phyloP scores from a whole-genome alignment of 1,140 invertebrate species.

The Ceratina australensis region DNA sequence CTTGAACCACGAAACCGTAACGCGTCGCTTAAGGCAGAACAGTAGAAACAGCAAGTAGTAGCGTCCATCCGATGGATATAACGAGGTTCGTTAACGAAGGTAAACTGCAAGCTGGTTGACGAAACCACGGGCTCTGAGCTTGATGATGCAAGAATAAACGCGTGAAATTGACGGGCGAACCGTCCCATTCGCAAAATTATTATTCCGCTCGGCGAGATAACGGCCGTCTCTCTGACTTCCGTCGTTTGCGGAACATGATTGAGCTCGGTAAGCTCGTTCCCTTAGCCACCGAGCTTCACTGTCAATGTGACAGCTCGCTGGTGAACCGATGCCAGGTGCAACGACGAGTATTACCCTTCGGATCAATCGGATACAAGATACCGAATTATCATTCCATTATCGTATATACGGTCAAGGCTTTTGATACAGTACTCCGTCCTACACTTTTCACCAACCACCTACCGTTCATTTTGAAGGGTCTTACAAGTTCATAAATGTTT shows the following conservation, averaged over 20 bases:
- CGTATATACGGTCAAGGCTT: not conserved
- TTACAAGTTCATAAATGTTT: not conserved
- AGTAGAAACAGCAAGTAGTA: no score
- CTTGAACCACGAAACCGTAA: not conserved
- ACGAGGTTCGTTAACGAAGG: constrained; percentile 22
- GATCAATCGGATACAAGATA: not conserved
- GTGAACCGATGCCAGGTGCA: not conserved
- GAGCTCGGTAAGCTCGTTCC: constrained; percentile 21
- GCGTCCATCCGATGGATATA: not conserved
- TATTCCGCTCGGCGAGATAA: constrained; percentile 46
- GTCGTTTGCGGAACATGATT: constrained; percentile 37
- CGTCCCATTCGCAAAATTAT: constrained; percentile 42
- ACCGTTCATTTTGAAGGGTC: no score
- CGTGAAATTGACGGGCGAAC: constrained; percentile 33
- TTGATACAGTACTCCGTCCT: no score
- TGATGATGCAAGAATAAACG: constrained; percentile 22
- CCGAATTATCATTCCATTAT: not conserved
- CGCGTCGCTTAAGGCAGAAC: no score
- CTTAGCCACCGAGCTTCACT: no score
- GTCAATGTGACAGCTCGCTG: constrained; percentile 5
- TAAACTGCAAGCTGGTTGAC: constrained; percentile 8
- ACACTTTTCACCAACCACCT: not conserved
- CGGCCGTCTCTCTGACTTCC: constrained; percentile 14
- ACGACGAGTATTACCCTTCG: not conserved
- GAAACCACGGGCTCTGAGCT: not conserved